Conservation (phyloP, 2,113 vertebrate genomes). For the Crotalus horridus region DNA sequence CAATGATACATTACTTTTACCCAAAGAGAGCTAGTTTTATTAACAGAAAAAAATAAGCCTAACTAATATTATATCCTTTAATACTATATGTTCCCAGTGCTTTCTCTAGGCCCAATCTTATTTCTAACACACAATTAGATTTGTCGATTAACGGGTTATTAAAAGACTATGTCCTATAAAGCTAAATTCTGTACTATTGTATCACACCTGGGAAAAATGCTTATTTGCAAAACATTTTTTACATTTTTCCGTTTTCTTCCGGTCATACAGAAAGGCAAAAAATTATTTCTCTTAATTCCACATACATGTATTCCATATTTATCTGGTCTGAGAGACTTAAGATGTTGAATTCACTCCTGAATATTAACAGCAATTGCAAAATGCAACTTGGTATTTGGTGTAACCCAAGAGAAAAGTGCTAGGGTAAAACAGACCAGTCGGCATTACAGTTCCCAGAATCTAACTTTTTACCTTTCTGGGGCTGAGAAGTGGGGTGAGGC, state of each 20-base stretch:
- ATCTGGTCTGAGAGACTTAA: neutral
- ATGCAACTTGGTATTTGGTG: neutral
- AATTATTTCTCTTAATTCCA: neutral
- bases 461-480: conserved; percentile 77
- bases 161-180: neutral
- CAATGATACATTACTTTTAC: neutral
- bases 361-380: neutral
- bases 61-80: neutral
- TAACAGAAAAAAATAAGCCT: neutral
- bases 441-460: neutral
- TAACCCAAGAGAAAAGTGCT: neutral
- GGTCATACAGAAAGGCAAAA: neutral
- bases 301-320: neutral
- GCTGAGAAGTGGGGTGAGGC: conserved; percentile 69
- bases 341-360: neutral
- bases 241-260: neutral
- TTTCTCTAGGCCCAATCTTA: neutral
- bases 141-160: neutral
- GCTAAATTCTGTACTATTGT: neutral
- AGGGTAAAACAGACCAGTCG: neutral
- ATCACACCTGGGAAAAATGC: neutral
- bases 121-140: neutral
- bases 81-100: neutral
- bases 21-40: neutral
- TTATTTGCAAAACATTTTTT: neutral